Evolutionary conservation across 2,888 invertebrate genomes (phyloP), one percentile per base, ranked within the genome.

Genomic region (Erebia epiphron): DNA sequence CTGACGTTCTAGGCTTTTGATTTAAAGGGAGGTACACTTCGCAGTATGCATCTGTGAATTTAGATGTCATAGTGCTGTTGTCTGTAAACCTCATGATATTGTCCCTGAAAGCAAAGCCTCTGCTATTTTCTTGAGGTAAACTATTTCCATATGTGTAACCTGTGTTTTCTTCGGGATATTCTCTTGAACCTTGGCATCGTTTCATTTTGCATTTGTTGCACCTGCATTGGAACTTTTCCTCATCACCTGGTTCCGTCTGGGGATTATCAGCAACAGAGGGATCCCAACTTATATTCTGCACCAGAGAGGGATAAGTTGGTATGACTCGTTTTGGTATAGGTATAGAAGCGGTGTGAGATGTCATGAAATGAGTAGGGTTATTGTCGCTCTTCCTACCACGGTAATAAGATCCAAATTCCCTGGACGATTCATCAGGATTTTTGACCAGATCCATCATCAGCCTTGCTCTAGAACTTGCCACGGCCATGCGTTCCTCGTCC

Each of bases 61-160:
- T 81, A 0, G 78, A 77, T 10, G 91, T 91, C 88, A 88, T 90
- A 0, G 91, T 90, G 46, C 68, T 75, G 16, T 75, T 82, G 68
- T 91, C 87, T 26, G 75, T 73, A 72, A 87, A 90, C 0, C 76
- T 84, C 80, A 83, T 83, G 43, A 90, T 86, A 67, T 87, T 88
- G 43, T 83, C 54, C 11, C 18, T 54, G 54, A 54, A 18, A 54
- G 10, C 54, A 18, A 54, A 54, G 1, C 54, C 10, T 54, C 18
- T 18, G 10, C 16, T 11, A 54, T 67, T 64, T 3, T 54, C 64
- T 21, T 68, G 1, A 14, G 5, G 84, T 80, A 83, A 86, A 68
- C 86, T 88, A 35, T 84, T 80, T 75, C 78, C 84, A 35, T 82
- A 81, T 11, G 11, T 10, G 46, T 56, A 61, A 9, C 70, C 57